Percentiles rank a stretch among this genome's conserved stretches.
These are phyloP conservation scores for Beris morrisii DNA, from an alignment of 2,888 invertebrate species.

Conservation along the genomic window DNA sequence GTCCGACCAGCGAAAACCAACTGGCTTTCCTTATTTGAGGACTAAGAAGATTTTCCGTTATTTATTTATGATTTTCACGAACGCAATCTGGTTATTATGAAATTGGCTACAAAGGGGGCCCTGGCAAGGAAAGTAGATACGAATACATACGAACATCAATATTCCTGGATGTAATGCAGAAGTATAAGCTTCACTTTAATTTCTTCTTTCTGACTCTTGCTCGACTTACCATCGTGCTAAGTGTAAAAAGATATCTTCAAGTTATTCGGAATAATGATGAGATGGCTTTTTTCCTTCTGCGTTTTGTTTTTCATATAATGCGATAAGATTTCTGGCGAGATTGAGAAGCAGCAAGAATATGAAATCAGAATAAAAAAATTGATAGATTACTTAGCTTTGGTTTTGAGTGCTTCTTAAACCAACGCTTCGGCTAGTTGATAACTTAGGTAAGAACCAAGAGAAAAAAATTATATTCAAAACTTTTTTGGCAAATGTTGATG, in stretches of 20 bases:
- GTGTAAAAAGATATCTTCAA: constrained; percentile 17
- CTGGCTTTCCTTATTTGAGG: background rate
- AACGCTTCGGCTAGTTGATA: too few species aligned
- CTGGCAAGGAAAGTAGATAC: background rate
- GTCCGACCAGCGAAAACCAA: background rate
- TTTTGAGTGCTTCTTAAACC: constrained; percentile 20
- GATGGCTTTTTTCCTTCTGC: constrained; percentile 19
- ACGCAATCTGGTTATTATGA: constrained; percentile 34
- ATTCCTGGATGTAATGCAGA: background rate
- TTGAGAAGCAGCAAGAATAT: background rate
- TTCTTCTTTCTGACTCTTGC: background rate
- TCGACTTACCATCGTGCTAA: constrained; percentile 16
- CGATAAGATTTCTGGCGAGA: constrained; percentile 13
- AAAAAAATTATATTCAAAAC: too few species aligned
- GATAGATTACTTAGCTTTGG: constrained; percentile 29
- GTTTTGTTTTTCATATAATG: constrained; percentile 17
- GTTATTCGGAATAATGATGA: constrained; percentile 15
- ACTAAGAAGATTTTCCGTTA: constrained; percentile 28
- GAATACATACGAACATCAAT: too few species aligned
- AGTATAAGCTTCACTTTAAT: background rate
- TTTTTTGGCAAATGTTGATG: constrained; percentile 7
- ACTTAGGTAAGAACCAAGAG: too few species aligned
- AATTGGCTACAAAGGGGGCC: constrained; percentile 11
- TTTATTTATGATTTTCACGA: constrained; percentile 37
- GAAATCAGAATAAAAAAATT: constrained; percentile 3